Evolutionary conservation across 2,888 invertebrate species (phyloP).

Genomic region (Glaucopsyche alexis): DNA sequence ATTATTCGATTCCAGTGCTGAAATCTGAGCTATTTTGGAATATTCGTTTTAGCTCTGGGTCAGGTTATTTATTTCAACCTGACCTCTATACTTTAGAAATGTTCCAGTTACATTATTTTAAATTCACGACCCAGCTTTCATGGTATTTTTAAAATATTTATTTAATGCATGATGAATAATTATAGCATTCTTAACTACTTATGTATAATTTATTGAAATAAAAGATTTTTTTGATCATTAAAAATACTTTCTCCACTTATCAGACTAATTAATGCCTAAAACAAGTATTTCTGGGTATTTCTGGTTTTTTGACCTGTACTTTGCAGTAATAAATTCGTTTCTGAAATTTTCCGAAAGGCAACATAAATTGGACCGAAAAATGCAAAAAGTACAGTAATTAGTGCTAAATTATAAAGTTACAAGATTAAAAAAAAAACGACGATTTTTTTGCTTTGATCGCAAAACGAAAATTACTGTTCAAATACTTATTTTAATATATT

Average conservation of each 20-base stretch:
- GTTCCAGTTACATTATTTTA: conserved; percentile 4
- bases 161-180: too few relatives aligned
- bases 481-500: not conserved
- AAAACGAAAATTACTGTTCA: too few relatives aligned
- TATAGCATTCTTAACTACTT: not conserved
- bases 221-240: not conserved
- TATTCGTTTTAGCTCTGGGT: conserved; percentile 22
- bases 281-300: not conserved
- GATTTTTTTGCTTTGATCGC: too few relatives aligned
- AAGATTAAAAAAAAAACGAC: too few relatives aligned
- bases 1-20: not conserved
- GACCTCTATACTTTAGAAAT: conserved; percentile 17
- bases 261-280: not conserved
- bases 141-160: not conserved
- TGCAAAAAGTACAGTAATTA: too few relatives aligned
- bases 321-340: conserved; percentile 7
- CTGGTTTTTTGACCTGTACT: not conserved
- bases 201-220: not conserved
- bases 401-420: too few relatives aligned
- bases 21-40: conserved; percentile 8
- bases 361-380: too few relatives aligned
- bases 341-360: too few relatives aligned
- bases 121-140: not conserved
- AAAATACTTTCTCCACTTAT: not conserved
- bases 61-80: conserved; percentile 22